Evolutionary conservation across 2,797 vertebrate genomes (phyloP).

Genomic region (Malurus splendens): DNA sequence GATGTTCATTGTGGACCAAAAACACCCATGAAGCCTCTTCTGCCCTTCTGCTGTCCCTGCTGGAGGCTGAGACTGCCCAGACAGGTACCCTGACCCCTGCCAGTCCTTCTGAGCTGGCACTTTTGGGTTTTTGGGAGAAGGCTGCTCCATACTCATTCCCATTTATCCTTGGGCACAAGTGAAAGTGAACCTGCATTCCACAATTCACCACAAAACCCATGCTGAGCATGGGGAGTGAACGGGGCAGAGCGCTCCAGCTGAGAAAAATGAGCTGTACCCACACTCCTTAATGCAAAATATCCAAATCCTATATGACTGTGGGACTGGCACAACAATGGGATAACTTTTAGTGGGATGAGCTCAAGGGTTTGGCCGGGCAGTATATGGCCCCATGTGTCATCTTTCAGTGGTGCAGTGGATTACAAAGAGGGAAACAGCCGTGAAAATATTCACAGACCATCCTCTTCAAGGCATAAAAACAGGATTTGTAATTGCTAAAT

Average conservation of each 20-base stretch:
- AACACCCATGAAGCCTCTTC: not conserved
- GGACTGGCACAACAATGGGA: not conserved
- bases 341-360: not conserved
- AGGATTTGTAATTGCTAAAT: not conserved
- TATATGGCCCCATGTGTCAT: accelerated
- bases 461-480: not conserved
- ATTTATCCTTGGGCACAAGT: not conserved
- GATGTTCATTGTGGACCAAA: not conserved
- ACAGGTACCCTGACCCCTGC: accelerated
- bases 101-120: not conserved
- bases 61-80: accelerated
- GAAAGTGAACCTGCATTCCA: not conserved
- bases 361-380: not conserved
- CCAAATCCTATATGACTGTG: not conserved
- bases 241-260: not conserved
- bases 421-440: not conserved
- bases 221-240: accelerated
- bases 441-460: not conserved
- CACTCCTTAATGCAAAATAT: not conserved
- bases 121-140: not conserved
- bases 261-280: not conserved
- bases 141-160: not conserved
- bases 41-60: not conserved
- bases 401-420: not conserved
- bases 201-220: accelerated